Evolutionary conservation across 2,113 vertebrate genomes (phyloP).

Genomic region (Sardina pilchardus): DNA sequence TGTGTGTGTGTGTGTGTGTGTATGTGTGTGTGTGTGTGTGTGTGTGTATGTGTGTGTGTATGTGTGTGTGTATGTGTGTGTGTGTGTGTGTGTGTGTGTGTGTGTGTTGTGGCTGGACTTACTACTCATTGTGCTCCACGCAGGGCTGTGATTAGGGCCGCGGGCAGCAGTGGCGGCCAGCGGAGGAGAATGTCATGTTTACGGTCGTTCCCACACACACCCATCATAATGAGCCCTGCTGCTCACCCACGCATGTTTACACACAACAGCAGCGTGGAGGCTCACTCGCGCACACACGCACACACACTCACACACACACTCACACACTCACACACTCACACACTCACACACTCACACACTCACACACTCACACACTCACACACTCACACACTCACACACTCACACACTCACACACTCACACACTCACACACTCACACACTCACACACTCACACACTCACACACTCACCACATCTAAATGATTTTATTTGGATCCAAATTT

Average conservation of each 20-base stretch:
- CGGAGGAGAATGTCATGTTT: constrained; percentile 69
- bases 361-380: too few relatives aligned
- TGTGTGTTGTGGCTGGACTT: constrained; percentile 60
- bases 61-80: constrained; percentile 21
- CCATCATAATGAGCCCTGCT: constrained; percentile 61
- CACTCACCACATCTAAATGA: too few relatives aligned
- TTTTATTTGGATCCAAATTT: too few relatives aligned
- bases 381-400: too few relatives aligned
- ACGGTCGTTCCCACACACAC: constrained; percentile 71
- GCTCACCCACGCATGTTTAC: background rate
- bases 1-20: background rate
- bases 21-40: background rate
- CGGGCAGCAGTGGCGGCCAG: constrained; percentile 54
- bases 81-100: constrained; percentile 43
- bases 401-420: too few relatives aligned
- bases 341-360: background rate
- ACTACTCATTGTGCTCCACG: constrained; percentile 62
- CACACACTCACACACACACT: background rate
- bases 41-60: background rate
- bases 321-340: background rate
- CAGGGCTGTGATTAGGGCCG: constrained; percentile 70
- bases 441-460: too few relatives aligned
- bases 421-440: too few relatives aligned
- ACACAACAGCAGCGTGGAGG: background rate
- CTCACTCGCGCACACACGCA: background rate